phyloP scores from a whole-genome alignment of 2,113 vertebrate genomes.

The Gallinago undulata region DNA sequence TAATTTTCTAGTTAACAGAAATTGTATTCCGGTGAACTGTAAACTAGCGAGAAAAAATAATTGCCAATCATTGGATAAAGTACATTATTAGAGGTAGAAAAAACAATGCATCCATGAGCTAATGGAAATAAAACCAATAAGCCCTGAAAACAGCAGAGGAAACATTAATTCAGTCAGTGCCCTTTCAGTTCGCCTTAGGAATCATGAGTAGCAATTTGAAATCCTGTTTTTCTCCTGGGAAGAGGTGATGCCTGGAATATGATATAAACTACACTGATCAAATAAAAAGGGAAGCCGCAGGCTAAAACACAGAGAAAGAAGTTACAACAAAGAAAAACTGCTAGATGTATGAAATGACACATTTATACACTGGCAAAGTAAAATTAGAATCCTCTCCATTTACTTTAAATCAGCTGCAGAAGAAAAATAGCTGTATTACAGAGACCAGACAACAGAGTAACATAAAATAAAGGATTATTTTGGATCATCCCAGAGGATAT shows the following conservation, averaged over 20 bases:
- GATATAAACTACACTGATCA: conserved; percentile 82
- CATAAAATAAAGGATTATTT: conserved; percentile 55
- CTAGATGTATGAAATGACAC: conserved; percentile 77
- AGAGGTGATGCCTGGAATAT: conserved; percentile 75
- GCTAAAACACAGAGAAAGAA: conserved; percentile 77
- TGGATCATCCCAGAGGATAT: conserved; percentile 33
- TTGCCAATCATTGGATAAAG: conserved; percentile 21
- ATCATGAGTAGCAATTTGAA: conserved; percentile 77
- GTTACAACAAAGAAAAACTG: conserved; percentile 81
- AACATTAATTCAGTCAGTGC: conserved; percentile 75
- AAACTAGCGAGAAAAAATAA: conserved; percentile 44
- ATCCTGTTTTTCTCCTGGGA: conserved; percentile 76
- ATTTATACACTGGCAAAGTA: conserved; percentile 73
- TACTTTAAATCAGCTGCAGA: conserved; percentile 61
- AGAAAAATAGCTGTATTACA: conserved; percentile 68
- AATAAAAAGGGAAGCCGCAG: conserved; percentile 76
- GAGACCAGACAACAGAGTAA: conserved; percentile 40
- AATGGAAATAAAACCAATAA: conserved; percentile 77
- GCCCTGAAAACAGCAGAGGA: conserved; percentile 60
- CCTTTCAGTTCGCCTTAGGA: conserved; percentile 74
- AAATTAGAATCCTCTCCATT: conserved; percentile 74
- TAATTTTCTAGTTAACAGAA: conserved; percentile 51
- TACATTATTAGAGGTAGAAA: conserved; percentile 53
- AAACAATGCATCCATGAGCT: conserved; percentile 40
- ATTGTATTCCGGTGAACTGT: background rate